Evolutionary conservation across 2,888 invertebrate genomes (phyloP), one percentile per base, ranked within the genome.

Genomic region (Metacarcinus magister): DNA sequence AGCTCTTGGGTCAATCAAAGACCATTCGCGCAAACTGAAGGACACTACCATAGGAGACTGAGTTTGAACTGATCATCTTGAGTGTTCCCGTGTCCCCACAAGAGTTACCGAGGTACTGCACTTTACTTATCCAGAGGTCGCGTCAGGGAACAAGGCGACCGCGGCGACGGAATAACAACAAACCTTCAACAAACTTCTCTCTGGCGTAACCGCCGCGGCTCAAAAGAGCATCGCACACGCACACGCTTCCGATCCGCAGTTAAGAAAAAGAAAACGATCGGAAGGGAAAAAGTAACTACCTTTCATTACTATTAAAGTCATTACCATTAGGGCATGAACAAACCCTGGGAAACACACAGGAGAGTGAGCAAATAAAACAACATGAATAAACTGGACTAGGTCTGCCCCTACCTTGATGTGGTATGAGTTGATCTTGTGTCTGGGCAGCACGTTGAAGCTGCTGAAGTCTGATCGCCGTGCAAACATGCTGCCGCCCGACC

Each of bases 351-450:
- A 82, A 82, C 82, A 82, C 82, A 82, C 82, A 82, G 82, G 82
- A 82, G 82, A 82, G 82, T 93, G 75, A 91, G n/a, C 48, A 93
- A 93, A 89, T 89, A 89, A 89, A 95, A 89, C n/a, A 89, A 94
- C 60, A 92, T 87, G 75, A 82, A 94, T 54, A 67, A 94, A 93
- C 75, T 48, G 94, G 95, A 96, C 95, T 92, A 96, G 95, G 95
- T 95, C 95, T 95, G 92, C 82, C 23, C 93, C 93, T 98, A 99
- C 99, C 99, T 99, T 99, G 98, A 99, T 99, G 98, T 99, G 99
- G 98, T 99, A 99, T 97, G 99, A 99, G 98, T 99, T 99, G 97
- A 99, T 98, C 98, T 99, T 99, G 98, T 99, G 98, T 98, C 98
- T 98, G 97, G 99, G 99, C 97, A 99, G 98, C 97, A 98, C 98